Evolutionary conservation across 1,140 invertebrate genomes (phyloP), one percentile per base, ranked within the genome.

Genomic region (Psix sp.): DNA sequence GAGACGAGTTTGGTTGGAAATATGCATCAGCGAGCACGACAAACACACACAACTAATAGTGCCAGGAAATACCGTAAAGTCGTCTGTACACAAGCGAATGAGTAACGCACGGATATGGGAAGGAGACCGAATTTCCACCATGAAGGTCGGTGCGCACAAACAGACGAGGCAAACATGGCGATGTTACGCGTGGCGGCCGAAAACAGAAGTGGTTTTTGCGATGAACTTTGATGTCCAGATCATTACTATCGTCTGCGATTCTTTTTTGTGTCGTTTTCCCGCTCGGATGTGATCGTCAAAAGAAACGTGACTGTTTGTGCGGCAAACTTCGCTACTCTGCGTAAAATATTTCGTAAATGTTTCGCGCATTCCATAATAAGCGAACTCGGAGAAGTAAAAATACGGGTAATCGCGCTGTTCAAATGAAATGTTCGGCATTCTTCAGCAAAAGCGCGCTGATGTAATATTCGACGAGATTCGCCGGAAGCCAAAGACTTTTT

Each of bases 21-120:
- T 80, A 85, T 84, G 83, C 81, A 77, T 83, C 77, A 78, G 60
- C 79, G 81, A 82, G 80, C 83, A 83, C 77, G 74, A 80, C 76
- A 86, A 85, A 86, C 79, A 84, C 79, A 80, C 80, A 80, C 80
- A 84, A 84, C 83, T 84, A 84, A 84, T 82, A 84, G 84, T 80
- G 75, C 66, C 78, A 76, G 81, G 79, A 84, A 72, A 60, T 77
- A 70, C 73, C 60, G 65, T 56, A 76, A 76, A 80, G 78, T 74
- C 76, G 76, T 77, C 54, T 77, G 78, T 75, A 73, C 67, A 77
- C 72, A 76, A 54, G 60, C 72, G 76, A 62, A 68, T 75, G 56
- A 71, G 71, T 74, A 48, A 17, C 49, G 36, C 54, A 21, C 5
- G 62, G 54, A 73, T 65, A 42, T 49, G 56, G 43, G 38, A 54